phyloP scores from a whole-genome alignment of 1,140 invertebrate species.

The Neodiprion virginianus region DNA sequence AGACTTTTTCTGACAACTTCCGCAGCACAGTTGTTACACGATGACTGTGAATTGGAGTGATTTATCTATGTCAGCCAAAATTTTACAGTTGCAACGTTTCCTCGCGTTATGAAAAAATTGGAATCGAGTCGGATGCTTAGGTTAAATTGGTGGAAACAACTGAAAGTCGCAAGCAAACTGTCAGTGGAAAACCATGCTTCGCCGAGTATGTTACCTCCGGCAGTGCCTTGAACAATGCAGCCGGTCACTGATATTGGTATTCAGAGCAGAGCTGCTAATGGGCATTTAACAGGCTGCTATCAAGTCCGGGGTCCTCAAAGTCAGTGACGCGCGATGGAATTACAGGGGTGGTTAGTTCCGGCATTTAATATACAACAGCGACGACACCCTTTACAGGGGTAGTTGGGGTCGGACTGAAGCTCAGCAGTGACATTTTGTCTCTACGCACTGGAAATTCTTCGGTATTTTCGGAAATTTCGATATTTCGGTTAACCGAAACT shows the following conservation, averaged over 20 bases:
- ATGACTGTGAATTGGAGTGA: no score
- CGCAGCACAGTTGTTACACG: no score
- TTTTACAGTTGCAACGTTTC: no score
- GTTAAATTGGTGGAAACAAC: no score
- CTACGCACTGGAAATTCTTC: slow-evolving; percentile 3
- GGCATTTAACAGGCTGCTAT: slow-evolving; percentile 1
- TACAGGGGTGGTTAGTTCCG: slow-evolving; percentile 51
- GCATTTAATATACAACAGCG: slow-evolving; percentile 52
- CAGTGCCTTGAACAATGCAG: no score
- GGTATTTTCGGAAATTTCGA: background rate
- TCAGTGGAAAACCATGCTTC: no score
- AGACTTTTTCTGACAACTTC: no score
- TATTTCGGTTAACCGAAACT: background rate
- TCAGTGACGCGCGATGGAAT: slow-evolving; percentile 55
- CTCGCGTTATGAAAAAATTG: no score
- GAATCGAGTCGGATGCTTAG: no score
- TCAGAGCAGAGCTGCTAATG: background rate
- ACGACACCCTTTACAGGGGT: slow-evolving; percentile 13
- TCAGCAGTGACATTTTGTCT: slow-evolving; percentile 8
- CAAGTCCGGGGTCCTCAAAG: background rate
- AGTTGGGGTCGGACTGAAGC: background rate
- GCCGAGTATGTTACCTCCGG: no score
- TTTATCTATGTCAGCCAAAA: no score
- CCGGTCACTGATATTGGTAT: background rate
- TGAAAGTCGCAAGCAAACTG: no score